Evolutionary conservation across 2,888 invertebrate species (phyloP), one percentile per base, ranked within the genome.

Genomic region (Aphrophora alni): DNA sequence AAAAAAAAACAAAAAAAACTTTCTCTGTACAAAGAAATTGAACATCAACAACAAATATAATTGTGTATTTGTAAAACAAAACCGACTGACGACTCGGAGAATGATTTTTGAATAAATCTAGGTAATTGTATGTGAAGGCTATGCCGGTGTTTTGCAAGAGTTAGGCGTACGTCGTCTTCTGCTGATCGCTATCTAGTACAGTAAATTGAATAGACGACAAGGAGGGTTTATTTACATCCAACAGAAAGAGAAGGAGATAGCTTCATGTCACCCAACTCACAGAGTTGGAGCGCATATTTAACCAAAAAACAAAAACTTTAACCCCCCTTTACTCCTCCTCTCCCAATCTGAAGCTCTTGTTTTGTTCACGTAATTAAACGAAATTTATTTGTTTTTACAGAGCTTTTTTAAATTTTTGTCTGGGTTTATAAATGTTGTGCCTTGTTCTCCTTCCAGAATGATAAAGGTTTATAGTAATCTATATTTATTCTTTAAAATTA

Each of bases 201-300:
- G 79, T 81, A 81, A 81, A 81, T 81, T 78, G 81, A 75, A 75
- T 68, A 25, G 77, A 72, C n/a, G 82, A 80, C 74, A 76, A 80
- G 78, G 75, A 79, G 68, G 75, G 78, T 75, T 78, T 78, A 78
- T 78, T 78, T 78, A 78, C 78, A 70, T 72, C 77, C 25, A 25
- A 71, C 75, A 38, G 75, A 77, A 38, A 76, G 69, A 59, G 73
- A 77, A 75, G 59, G 80, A 51, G 77, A 77, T 71, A 76, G 74
- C 79, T 44, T 81, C 70, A 38, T 38, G 77, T 73, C 68, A 59
- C 77, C 68, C 70, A 27, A 71, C 70, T 38, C 80, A 21, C 21
- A 21, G 59, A 59, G 59, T 14, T 21, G 27, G 25, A 75, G 38
- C 59, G 75, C 21, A 75, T 59, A 75, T 59, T 25, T 51, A 75